Conservation (phyloP, 2,888 invertebrate genomes). For the Melipona beecheii region DNA sequence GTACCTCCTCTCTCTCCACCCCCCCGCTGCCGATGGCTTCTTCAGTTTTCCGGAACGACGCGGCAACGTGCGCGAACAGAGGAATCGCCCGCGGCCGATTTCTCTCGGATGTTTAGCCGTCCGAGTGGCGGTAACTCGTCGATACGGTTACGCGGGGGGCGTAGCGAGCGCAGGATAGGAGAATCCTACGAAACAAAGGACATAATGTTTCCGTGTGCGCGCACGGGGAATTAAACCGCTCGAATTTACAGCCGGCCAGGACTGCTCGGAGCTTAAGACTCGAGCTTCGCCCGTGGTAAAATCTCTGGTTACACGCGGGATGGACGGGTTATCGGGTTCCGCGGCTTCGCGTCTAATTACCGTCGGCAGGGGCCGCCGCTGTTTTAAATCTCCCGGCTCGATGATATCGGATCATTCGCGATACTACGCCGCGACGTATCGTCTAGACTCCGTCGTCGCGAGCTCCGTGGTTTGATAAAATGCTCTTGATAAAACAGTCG, state of each 20-base stretch:
- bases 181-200: constrained; percentile 44
- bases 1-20: too few species aligned
- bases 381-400: constrained; percentile 37
- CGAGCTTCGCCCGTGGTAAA: constrained; percentile 40
- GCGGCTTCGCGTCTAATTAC: constrained; percentile 55
- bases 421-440: neutral
- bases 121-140: constrained; percentile 36
- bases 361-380: constrained; percentile 6
- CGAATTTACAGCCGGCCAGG: constrained; percentile 61
- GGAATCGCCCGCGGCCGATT: constrained; percentile 16
- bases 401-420: constrained; percentile 41
- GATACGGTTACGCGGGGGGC: constrained; percentile 15
- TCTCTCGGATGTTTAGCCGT: constrained; percentile 35
- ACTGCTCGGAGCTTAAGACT: constrained; percentile 47
- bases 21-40: neutral
- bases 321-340: constrained; percentile 57
- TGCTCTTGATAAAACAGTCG: neutral
- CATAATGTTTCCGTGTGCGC: constrained; percentile 37
- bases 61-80: neutral
- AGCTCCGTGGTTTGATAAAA: neutral
- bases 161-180: constrained; percentile 40
- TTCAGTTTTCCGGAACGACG: constrained; percentile 9
- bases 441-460: neutral
- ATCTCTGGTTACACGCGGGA: constrained; percentile 68
- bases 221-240: constrained; percentile 58